Evolutionary conservation across 2,888 invertebrate species (phyloP), one percentile per base, ranked within the genome.

Genomic region (Papilio gigon): DNA sequence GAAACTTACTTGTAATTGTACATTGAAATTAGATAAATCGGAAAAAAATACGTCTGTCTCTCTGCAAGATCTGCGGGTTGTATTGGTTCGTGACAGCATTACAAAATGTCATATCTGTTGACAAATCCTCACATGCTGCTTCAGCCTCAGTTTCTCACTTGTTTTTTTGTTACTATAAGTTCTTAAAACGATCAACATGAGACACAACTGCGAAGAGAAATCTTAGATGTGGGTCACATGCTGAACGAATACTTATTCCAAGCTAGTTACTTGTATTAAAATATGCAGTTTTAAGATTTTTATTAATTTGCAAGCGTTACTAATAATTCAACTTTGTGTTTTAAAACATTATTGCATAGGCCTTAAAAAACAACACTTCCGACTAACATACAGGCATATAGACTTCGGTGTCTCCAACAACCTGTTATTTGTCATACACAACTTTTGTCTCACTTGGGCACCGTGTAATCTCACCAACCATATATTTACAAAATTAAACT

Each of bases 211-310:
- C 84, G 86, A 90, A 88, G 90, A 90, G 90, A 91, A 91, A 91
- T 90, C 88, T 86, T 81, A 80, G 86, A 92, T 90, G 89, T 91
- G 91, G 91, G 91, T 92, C 91, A 92, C 90, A 91, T 90, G 90
- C 89, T 89, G 91, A 89, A 89, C 85, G 84, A 85, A 84, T 84
- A 82, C 78, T 84, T 80, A 79, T 83, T 75, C 75, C 74, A 83
- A 84, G 83, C 81, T 84, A 37, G 17, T 47, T 58, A 27, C 72
- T 73, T 73, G 68, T 66, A 66, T 62, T 61, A 66, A 67, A 73
- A 72, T 75, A 74, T 75, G 71, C 71, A 65, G 72, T 72, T 71
- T 71, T 66, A 72, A 70, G 61, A 65, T 53, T 67, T 61, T 61
- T 44, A 33, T 60, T 40, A 63, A 53, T 71, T 42, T 60, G 70